phyloP scores from a whole-genome alignment of 64 coral and sea anemone genomes.

The Stichodactyla mertensii region DNA sequence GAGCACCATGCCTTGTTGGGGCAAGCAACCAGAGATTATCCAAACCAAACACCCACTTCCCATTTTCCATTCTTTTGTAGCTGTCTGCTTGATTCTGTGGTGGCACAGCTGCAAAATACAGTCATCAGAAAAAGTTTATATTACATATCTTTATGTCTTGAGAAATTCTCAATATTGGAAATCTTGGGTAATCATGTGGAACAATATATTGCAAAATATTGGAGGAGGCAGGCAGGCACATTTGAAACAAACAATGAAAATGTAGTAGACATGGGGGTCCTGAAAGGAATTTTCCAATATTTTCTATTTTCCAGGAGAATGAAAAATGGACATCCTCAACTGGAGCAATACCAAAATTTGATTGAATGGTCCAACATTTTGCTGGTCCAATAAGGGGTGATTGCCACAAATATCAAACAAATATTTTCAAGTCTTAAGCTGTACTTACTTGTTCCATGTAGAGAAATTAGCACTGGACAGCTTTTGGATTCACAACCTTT shows the following conservation, averaged over 20 bases:
- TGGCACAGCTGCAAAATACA: conserved; percentile 54
- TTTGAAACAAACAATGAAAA: too few relatives aligned
- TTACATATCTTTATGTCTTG: too few relatives aligned
- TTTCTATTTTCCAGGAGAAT: background rate
- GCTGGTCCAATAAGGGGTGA: too few relatives aligned
- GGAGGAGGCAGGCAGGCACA: too few relatives aligned
- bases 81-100: conserved; percentile 97
- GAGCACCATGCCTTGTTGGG: conserved; percentile 92
- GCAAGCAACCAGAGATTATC: conserved; percentile 88
- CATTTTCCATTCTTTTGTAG: conserved; percentile 88
- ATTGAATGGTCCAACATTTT: too few relatives aligned
- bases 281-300: background rate
- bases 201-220: too few relatives aligned
- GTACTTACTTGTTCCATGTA: conserved; percentile 95
- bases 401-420: too few relatives aligned
- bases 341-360: too few relatives aligned
- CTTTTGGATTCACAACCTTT: conserved; percentile 27
- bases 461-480: conserved; percentile 76
- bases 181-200: too few relatives aligned
- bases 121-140: background rate
- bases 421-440: too few relatives aligned
- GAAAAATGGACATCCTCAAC: background rate
- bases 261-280: background rate
- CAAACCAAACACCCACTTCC: conserved; percentile 89
- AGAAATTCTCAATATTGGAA: too few relatives aligned